Conservation (phyloP, 2,113 vertebrate genomes). For the Chascanopsetta lugubris region DNA sequence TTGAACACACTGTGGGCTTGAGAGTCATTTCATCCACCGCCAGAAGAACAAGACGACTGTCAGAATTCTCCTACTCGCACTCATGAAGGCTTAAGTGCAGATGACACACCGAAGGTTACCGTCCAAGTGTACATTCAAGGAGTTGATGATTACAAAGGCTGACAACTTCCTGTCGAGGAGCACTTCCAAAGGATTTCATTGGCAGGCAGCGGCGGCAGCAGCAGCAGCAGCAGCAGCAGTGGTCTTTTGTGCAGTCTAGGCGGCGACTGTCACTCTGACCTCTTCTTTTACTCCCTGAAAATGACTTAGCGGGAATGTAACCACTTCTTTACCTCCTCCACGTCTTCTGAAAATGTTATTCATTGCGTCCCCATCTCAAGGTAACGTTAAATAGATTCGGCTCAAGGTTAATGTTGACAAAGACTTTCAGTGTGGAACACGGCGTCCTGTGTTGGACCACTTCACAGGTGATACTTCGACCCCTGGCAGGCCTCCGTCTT, state of each 20-base stretch:
- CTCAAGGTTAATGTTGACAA: slow-evolving; percentile 23
- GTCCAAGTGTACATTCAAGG: background rate
- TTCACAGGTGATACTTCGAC: slow-evolving; percentile 21
- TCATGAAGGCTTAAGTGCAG: background rate
- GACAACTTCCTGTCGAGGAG: slow-evolving; percentile 13
- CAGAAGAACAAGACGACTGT: background rate
- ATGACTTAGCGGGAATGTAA: slow-evolving; percentile 5
- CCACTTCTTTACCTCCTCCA: slow-evolving; percentile 3
- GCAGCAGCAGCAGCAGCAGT: background rate
- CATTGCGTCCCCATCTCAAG: slow-evolving; percentile 6
- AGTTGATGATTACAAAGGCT: slow-evolving; percentile 19
- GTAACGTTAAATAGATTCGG: slow-evolving; percentile 18
- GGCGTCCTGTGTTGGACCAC: background rate
- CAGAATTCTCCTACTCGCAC: background rate
- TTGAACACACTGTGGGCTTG: background rate
- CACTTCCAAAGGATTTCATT: slow-evolving; percentile 18
- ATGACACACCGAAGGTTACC: slow-evolving; percentile 32
- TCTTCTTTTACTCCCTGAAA: slow-evolving; percentile 5
- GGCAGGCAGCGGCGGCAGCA: background rate
- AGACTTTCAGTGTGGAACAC: background rate
- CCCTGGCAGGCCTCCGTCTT: background rate
- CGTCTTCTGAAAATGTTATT: slow-evolving; percentile 12
- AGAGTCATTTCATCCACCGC: slow-evolving; percentile 8
- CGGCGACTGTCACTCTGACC: slow-evolving; percentile 6
- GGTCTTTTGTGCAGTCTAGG: slow-evolving; percentile 1